Evolutionary conservation across 2,113 vertebrate genomes (phyloP).

Genomic region (Oriolus oriolus): DNA sequence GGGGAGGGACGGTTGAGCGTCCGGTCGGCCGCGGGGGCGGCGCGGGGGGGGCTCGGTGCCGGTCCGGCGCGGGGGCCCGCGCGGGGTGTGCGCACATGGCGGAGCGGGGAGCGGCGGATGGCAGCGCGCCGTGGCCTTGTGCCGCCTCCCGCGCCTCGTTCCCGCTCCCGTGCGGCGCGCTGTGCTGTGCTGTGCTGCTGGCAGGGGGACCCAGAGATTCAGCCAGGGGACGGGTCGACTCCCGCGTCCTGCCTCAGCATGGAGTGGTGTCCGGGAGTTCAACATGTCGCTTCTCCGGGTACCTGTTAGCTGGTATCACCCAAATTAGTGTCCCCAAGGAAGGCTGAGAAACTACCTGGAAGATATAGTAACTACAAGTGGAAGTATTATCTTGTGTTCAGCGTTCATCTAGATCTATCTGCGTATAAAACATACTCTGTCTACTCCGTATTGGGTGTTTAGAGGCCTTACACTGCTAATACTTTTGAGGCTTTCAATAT

Average conservation of each 20-base stretch:
- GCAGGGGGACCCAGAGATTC: slow-evolving; percentile 38
- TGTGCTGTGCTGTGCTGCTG: background rate
- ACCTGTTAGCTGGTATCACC: background rate
- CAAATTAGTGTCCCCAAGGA: background rate
- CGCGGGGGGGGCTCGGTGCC: background rate
- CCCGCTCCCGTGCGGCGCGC: background rate
- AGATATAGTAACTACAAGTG: background rate
- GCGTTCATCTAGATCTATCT: accelerated
- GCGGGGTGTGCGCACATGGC: background rate
- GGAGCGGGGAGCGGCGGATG: background rate
- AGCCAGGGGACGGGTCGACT: background rate
- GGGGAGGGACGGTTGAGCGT: background rate
- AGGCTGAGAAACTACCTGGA: background rate
- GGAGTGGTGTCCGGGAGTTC: background rate
- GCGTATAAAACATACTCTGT: accelerated
- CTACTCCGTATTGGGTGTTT: background rate
- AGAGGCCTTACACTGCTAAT: background rate
- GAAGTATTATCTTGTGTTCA: background rate
- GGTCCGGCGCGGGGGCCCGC: background rate
- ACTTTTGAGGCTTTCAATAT: background rate
- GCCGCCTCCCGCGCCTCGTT: background rate
- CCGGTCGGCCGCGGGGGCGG: background rate
- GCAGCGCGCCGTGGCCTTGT: background rate
- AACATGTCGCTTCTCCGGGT: background rate
- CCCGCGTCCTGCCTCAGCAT: background rate